Base-by-base conservation (phyloP, 2,797 vertebrate species). In the Columba guinea region DNA sequence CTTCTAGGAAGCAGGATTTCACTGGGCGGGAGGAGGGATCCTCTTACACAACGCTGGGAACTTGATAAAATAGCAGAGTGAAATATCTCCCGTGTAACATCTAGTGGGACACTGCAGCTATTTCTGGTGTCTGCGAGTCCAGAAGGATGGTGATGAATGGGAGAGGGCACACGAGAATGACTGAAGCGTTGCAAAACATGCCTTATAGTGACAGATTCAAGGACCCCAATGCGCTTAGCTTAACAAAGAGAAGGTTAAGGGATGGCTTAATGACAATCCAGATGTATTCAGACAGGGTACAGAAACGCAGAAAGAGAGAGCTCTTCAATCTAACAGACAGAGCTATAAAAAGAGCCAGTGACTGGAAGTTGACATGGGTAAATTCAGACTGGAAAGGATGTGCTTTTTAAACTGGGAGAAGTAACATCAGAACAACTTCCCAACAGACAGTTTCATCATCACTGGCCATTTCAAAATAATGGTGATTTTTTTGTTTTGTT, bases 161-260 rank as follows among this genome's bases (percentile, higher is more conserved):
- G 81, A 96, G 92, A 96, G 95, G 96, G 93, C 96, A 93, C 86
- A 53, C 0, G 22, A 68, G 95, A 90, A 93, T 96, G 96, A 87
- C 92, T 94, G 96, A 77, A 79, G 93, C 81, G 7, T 97, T 94
- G 94, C 90, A 87, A 89, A 94, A 92, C 94, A 95, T 95, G 94
- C 89, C 93, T 96, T 95, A 87, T 6, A 89, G 93, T 96, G 96
- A 96, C 96, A 97, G 93, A 87, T 95, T 95, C 96, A 97, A 97
- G 96, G 96, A 97, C 92, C 95, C 84, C 90, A 93, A 46, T 70
- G 64, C 28, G 74, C 96, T 96, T 94, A 96, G 96, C 96, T 97
- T 97, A 97, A 97, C 93, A 96, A 95, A 97, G 96, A 67, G 95
- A 95, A 97, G 95, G 95, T 92, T 96, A 97, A 92, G 92, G 85